Conservation (phyloP, 2,113 vertebrate genomes). For the Suricata suricatta region DNA sequence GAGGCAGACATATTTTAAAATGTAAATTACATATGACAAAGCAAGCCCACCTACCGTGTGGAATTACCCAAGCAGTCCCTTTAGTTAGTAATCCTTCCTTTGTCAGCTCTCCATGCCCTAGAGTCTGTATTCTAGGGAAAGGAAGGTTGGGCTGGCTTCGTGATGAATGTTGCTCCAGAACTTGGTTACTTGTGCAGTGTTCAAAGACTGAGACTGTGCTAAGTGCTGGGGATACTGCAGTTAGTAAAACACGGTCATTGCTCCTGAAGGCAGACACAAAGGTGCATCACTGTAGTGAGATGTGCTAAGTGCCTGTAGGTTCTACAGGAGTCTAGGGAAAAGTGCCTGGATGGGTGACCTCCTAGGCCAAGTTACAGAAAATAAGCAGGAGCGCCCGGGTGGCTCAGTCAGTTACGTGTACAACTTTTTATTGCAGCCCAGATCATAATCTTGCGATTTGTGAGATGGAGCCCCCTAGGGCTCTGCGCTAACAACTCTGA, state of each 20-base stretch:
- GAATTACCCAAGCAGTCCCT: not conserved
- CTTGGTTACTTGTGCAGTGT: not conserved
- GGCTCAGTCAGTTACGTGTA: too few species aligned
- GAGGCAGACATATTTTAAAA: conserved; percentile 25
- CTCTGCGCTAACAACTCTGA: too few species aligned
- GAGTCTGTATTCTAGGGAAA: not conserved
- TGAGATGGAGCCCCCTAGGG: too few species aligned
- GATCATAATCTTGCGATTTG: too few species aligned
- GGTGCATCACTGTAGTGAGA: not conserved
- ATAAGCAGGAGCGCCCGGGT: not conserved
- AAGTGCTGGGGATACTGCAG: not conserved
- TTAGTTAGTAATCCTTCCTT: not conserved
- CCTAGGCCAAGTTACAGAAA: not conserved
- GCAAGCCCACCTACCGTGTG: not conserved
- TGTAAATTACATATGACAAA: not conserved
- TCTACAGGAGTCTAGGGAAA: not conserved
- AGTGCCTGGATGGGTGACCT: not conserved
- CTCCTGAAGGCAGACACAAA: not conserved
- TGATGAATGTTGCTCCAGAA: not conserved
- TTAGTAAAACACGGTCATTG: not conserved
- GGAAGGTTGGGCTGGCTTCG: not conserved
- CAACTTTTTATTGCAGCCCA: too few species aligned
- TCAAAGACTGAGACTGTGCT: not conserved
- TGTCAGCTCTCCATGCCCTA: not conserved
- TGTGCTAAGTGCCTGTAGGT: not conserved